Evolutionary conservation across 30 jellyfish, hydroid and myxozoan genomes (phyloP).

Genomic region (Clytia hemisphaerica): DNA sequence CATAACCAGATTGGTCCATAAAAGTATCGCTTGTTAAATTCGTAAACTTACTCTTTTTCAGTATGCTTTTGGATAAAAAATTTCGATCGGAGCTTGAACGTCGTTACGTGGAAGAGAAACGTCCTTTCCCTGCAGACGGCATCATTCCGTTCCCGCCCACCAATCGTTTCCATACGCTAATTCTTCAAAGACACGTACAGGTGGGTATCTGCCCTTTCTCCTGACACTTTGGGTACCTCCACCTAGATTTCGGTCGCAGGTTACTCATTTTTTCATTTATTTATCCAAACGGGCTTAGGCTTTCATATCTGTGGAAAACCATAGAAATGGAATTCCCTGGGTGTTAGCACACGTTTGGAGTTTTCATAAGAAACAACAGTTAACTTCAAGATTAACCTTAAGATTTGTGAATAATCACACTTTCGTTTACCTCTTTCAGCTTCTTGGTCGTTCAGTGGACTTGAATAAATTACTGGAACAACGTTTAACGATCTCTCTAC

Average conservation of each 20-base stretch:
- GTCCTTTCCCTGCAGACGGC: constrained; percentile 67
- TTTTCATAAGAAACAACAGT: no score
- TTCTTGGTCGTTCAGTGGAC: constrained; percentile 95
- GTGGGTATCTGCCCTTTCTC: constrained; percentile 3
- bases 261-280: not conserved
- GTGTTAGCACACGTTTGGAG: no score
- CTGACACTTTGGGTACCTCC: not conserved
- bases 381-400: no score
- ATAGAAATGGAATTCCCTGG: no score
- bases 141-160: constrained; percentile 82
- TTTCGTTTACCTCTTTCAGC: no score
- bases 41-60: constrained; percentile 2
- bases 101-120: constrained; percentile 78
- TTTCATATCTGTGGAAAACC: not conserved
- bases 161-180: constrained; percentile 68
- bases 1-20: no score
- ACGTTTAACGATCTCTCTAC: constrained; percentile 66
- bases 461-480: constrained; percentile 75
- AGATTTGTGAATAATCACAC: no score
- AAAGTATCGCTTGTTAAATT: constrained; percentile 10
- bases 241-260: not conserved
- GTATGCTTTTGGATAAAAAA: constrained; percentile 74
- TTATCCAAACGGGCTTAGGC: not conserved
- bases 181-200: constrained; percentile 92
- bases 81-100: constrained; percentile 88